A percentile compares a stretch with the other conserved stretches of the same genome.
Evolutionary conservation across 2,888 invertebrate species (phyloP).

Genomic region (Tridacna gigas): DNA sequence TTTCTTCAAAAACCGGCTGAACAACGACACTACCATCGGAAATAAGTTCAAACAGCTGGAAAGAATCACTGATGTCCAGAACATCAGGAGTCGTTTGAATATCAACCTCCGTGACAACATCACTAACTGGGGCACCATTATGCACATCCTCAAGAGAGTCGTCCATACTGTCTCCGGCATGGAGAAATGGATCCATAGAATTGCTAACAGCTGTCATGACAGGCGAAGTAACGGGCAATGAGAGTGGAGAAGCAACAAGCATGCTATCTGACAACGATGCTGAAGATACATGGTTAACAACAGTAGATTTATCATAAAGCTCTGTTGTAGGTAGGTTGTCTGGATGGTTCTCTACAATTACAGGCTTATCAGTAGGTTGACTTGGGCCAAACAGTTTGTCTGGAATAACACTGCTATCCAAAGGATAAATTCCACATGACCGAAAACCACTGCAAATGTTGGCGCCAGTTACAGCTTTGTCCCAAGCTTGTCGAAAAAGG

Average conservation of each 20-base stretch:
- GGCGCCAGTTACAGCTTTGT: background rate
- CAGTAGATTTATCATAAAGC: too few relatives aligned
- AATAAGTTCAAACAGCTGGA: constrained; percentile 19
- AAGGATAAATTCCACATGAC: background rate
- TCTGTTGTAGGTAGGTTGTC: background rate
- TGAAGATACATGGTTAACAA: background rate
- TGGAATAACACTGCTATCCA: background rate
- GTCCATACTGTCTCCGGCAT: background rate
- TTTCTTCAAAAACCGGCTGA: constrained; percentile 6
- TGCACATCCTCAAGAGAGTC: background rate
- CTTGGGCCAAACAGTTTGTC: background rate
- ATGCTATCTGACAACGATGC: background rate
- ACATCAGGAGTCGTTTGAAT: background rate
- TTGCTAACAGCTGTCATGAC: background rate
- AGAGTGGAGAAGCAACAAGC: background rate
- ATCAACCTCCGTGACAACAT: background rate
- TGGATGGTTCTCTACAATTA: background rate
- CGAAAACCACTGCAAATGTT: background rate
- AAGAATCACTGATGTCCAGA: constrained; percentile 24
- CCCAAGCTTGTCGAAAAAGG: background rate
- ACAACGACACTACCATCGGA: constrained; percentile 13
- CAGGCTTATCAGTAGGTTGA: background rate
- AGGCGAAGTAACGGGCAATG: background rate
- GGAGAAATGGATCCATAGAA: background rate
- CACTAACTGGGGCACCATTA: background rate